These are phyloP conservation scores for Rotaria magnacalcarata DNA, from an alignment of 2,888 invertebrate genomes.

Conservation along the genomic window DNA sequence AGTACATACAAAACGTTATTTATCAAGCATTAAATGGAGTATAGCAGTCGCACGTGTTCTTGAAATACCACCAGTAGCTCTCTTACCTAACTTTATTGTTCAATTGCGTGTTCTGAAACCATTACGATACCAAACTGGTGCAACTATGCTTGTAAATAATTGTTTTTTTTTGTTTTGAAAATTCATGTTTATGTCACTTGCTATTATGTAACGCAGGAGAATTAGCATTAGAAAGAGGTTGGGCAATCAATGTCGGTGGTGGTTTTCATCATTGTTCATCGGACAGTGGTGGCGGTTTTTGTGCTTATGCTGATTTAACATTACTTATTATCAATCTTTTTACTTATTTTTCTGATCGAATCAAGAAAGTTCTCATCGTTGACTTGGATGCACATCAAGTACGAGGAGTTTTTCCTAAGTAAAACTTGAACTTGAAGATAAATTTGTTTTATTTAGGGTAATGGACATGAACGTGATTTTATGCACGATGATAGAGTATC, in stretches of 20 bases:
- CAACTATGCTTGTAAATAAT: conserved; percentile 67
- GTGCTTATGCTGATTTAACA: conserved; percentile 82
- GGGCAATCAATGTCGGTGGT: conserved; percentile 84
- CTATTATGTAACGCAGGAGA: conserved; percentile 66
- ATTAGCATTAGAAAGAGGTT: conserved; percentile 74
- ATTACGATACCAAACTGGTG: conserved; percentile 70
- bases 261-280: conserved; percentile 84
- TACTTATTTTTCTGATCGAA: conserved; percentile 57
- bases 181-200: neutral
- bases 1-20: conserved; percentile 72
- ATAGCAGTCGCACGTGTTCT: conserved; percentile 73
- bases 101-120: conserved; percentile 73
- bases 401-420: neutral
- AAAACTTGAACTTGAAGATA: neutral
- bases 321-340: conserved; percentile 71
- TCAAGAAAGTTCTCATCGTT: conserved; percentile 70
- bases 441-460: conserved; percentile 65
- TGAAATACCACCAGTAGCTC: conserved; percentile 71
- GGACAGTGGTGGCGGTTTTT: conserved; percentile 76
- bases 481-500: conserved; percentile 69
- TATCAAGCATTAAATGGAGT: conserved; percentile 75
- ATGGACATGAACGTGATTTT: conserved; percentile 80
- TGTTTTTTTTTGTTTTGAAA: neutral
- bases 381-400: conserved; percentile 88
- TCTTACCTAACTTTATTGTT: conserved; percentile 73